phyloP scores from a whole-genome alignment of 2,797 vertebrate species.

The Sparidentex hasta region DNA sequence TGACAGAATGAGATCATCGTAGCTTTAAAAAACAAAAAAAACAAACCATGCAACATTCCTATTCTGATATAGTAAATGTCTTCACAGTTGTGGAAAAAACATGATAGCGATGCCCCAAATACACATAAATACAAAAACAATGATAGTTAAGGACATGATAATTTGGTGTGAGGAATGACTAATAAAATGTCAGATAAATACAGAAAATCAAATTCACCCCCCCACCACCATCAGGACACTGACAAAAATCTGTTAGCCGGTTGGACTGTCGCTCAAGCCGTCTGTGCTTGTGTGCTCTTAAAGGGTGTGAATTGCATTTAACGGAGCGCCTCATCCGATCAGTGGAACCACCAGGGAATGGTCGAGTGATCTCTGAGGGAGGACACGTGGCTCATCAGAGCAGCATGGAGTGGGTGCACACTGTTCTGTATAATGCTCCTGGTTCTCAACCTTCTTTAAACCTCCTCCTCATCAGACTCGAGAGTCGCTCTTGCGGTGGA shows the following conservation, averaged over 20 bases:
- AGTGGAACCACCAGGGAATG: constrained; percentile 29
- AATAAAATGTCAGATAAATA: background rate
- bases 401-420: constrained; percentile 31
- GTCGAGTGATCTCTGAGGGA: constrained; percentile 40
- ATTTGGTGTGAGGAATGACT: background rate
- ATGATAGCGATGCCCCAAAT: background rate
- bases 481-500: constrained; percentile 44
- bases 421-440: constrained; percentile 30
- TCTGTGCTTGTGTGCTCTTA: constrained; percentile 35
- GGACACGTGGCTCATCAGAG: constrained; percentile 41
- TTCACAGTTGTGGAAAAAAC: background rate
- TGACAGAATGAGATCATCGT: background rate
- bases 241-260: constrained; percentile 3
- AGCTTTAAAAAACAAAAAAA: too few relatives aligned
- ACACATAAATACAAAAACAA: background rate
- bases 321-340: constrained; percentile 45
- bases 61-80: background rate
- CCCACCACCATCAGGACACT: background rate
- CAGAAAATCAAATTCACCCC: background rate
- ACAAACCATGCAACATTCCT: background rate
- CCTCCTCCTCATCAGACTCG: constrained; percentile 44
- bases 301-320: constrained; percentile 42
- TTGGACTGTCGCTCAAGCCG: constrained; percentile 12
- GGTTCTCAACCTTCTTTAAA: constrained; percentile 44
- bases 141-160: background rate